Base-by-base conservation (phyloP, 2,113 vertebrate species). In the Hymenochirus boettgeri region DNA sequence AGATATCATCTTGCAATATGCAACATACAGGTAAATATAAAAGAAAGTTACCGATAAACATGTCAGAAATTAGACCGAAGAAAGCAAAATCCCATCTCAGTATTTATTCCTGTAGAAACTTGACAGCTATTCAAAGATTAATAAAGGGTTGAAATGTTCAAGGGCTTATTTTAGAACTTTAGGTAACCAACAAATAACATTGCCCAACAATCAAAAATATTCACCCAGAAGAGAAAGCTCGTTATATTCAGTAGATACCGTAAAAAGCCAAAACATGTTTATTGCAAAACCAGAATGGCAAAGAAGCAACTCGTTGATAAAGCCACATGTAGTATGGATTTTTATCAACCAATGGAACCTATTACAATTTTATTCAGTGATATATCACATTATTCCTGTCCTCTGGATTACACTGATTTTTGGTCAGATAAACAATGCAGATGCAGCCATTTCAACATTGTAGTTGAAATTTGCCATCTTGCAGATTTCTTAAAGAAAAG, bases 391-490 rank as follows among this genome's bases (percentile, higher is more conserved):
- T n/a, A n/a, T n/a, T n/a, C n/a, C n/a, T 52, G 56, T 23, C 13
- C 31, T 33, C 33, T 57, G 17, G 48, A 57, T 57, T 65, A 19
- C 42, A 27, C 53, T 31, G n/a, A 29, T 57, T 24, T 37, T 27
- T 21, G 18, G 5, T 7, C 21, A 21, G 53, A 58, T 48, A 42
- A 27, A 65, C 52, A 42, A 35, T 37, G 31, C 37, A 58, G 25
- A 67, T 23, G 27, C 45, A 27, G n/a, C 23, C 29, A 39, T 39
- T 48, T 4, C 23, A 59, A 17, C 18, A 33, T 12, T 33, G 55
- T 58, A 31, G 26, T 12, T 25, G 33, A 33, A 11, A 57, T 42
- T 45, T 47, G 47, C 58, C 27, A 13, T 13, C 29, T 33, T 19
- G 26, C 18, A 17, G 47, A 11, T 1, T 27, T 51, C 42, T 57